These are phyloP conservation scores for Hycleus cichorii DNA, from an alignment of 1,140 invertebrate genomes.

Conservation along the genomic window DNA sequence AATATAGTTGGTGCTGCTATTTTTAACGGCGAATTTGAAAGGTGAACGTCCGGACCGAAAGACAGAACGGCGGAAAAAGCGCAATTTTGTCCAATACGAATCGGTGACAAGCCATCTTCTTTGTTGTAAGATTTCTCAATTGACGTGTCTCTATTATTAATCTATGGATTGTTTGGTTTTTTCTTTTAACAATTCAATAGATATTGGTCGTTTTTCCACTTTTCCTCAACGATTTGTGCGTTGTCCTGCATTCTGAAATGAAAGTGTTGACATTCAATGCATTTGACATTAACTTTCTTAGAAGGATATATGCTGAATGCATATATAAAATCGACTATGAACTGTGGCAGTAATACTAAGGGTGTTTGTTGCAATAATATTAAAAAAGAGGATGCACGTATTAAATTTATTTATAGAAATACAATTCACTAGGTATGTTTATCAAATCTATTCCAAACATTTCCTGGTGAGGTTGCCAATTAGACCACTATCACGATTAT, in stretches of 20 bases:
- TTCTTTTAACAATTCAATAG: no score
- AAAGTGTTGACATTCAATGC: constrained; percentile 27
- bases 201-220: no score
- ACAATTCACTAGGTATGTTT: constrained; percentile 8
- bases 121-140: no score
- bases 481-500: constrained; percentile 33
- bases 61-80: no score
- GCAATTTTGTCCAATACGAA: no score
- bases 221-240: no score
- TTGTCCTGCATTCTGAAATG: constrained; percentile 21
- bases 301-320: constrained; percentile 17
- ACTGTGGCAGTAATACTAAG: constrained; percentile 25
- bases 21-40: no score
- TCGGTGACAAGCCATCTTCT: no score
- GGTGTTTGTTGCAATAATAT: not conserved
- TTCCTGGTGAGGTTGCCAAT: constrained; percentile 33
- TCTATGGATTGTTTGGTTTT: no score
- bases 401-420: constrained; percentile 11
- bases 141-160: no score
- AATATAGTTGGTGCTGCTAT: no score
- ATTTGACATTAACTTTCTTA: constrained; percentile 27
- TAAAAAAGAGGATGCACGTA: constrained; percentile 13
- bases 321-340: constrained; percentile 25
- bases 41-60: no score
- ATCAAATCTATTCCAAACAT: constrained; percentile 18